Evolutionary conservation across 2,113 vertebrate genomes (phyloP).

Genomic region (Gobiocypris rarus): DNA sequence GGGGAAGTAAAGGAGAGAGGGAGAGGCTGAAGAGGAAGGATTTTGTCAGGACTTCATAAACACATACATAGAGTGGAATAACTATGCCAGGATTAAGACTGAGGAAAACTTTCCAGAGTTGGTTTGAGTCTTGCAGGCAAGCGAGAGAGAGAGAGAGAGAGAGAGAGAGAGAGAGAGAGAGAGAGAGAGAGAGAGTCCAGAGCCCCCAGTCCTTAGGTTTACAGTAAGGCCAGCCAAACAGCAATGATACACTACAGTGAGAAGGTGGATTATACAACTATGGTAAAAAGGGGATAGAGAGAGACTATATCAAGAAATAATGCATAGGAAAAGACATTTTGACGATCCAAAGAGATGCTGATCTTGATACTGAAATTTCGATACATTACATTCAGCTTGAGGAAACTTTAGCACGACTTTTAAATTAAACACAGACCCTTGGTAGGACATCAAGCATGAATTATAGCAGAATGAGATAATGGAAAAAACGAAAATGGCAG

Average conservation of each 20-base stretch:
- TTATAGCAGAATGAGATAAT: constrained; percentile 40
- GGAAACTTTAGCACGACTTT: constrained; percentile 6
- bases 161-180: too few species aligned
- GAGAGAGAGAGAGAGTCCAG: constrained; percentile 63
- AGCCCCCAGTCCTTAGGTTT: constrained; percentile 78
- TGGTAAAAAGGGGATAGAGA: constrained; percentile 32
- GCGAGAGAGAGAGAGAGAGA: constrained; percentile 58
- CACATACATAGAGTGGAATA: constrained; percentile 66
- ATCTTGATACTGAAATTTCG: constrained; percentile 1
- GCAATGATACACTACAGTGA: constrained; percentile 77
- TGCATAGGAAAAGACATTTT: constrained; percentile 6
- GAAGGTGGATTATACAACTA: constrained; percentile 35
- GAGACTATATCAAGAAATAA: constrained; percentile 36
- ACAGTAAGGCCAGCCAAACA: constrained; percentile 87
- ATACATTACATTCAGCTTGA: constrained; percentile 11
- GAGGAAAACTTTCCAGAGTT: constrained; percentile 69
- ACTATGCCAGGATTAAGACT: constrained; percentile 65
- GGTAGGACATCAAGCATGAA: background rate
- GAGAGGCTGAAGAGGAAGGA: constrained; percentile 71
- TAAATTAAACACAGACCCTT: constrained; percentile 26
- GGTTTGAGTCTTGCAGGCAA: constrained; percentile 54
- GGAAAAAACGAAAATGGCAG: background rate
- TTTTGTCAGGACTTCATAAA: constrained; percentile 78
- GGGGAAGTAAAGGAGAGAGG: constrained; percentile 61
- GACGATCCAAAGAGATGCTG: constrained; percentile 19